Evolutionary conservation across 2,888 invertebrate genomes (phyloP), one percentile per base, ranked within the genome.

Genomic region (Chrysomela aeneicollis): DNA sequence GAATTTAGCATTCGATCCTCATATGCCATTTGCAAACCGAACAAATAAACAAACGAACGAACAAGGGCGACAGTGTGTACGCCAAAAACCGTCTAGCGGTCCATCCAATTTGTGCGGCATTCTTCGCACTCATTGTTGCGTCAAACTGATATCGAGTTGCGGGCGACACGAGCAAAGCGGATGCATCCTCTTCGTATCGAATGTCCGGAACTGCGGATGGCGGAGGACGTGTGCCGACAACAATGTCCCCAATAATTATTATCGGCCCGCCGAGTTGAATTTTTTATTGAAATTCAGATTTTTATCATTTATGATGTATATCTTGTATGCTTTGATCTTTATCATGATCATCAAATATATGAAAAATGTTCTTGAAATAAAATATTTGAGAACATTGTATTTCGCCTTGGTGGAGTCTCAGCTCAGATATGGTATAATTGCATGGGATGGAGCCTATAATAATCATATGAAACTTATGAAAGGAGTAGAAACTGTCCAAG

Each of bases 91-190:
- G 42, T 15, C 42, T 8, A 42, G 42, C 42, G 42, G n/a, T 42
- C 42, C 42, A 42, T 42, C 60, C 63, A 64, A 65, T 69, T 66
- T 67, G 69, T 61, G 54, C 42, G 12, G 35, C 67, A 64, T 67
- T 69, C 67, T 61, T 63, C 57, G 64, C 46, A 30, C 35, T 62
- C 64, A 63, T 69, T 66, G 66, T 69, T 64, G 68, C 64, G 53
- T 61, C 62, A 42, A 32, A 42, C 61, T 46, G 65, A 63, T 69
- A 69, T 69, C 65, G 57, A 59, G 64, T 69, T 69, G 61, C 69
- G 49, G 63, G 52, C 66, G 60, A 50, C 64, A 32, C 53, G 46
- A 30, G 61, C 62, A 57, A 50, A 59, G 30, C 59, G 61, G 57
- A 60, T 57, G 52, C 60, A 57, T 64, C 60, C 60, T 57, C 30